Evolutionary conservation across 1,140 invertebrate genomes (phyloP), one percentile per base, ranked within the genome.

Genomic region (Drosophila pachea): DNA sequence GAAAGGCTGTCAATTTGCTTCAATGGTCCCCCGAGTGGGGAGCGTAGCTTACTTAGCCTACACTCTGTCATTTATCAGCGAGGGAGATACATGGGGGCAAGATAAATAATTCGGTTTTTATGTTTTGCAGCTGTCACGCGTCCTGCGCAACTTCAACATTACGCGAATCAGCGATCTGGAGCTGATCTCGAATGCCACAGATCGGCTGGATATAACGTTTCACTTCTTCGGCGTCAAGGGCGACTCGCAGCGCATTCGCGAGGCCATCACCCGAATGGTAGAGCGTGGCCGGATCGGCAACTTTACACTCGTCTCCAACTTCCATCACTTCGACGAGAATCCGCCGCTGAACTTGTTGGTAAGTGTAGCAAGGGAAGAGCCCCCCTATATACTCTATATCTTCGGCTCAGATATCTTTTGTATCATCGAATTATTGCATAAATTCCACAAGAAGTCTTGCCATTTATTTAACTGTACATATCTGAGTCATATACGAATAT

Each of bases 161-260:
- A 92, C 92, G 3, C 91, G 92, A 63, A 91, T 93, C 69, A 93
- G 93, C 77, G 93, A 93, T 76, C 90, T 94, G 54, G 92, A 93
- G 91, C 90, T 94, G 63, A 90, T 93, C 67, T 93, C 92, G 74
- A 91, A 94, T 75, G 93, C 83, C 74, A 93, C 91, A 65, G 90
- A 92, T 47, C 91, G 90, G 4, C 88, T 91, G 65, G 93, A 93
- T 76, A 91, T 93, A 64, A 92, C 91, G 50, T 93, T 94, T 73
- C 91, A 93, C 81, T 92, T 94, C 74, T 92, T 92, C 52, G 92
- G 91, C 16, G 88, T 90, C 33, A 92, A 92, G 22, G 91, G 90
- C 5, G 93, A 94, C 56, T 91, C 92, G 0, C 91, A 91, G 62
- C 91, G 91, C 76, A 91, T 94, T 60, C 91, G 92, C 43, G 91